Percentiles rank a stretch among this genome's conserved stretches.
Evolutionary conservation across 2,113 vertebrate species (phyloP).

Genomic region (Pluvianellus socialis): DNA sequence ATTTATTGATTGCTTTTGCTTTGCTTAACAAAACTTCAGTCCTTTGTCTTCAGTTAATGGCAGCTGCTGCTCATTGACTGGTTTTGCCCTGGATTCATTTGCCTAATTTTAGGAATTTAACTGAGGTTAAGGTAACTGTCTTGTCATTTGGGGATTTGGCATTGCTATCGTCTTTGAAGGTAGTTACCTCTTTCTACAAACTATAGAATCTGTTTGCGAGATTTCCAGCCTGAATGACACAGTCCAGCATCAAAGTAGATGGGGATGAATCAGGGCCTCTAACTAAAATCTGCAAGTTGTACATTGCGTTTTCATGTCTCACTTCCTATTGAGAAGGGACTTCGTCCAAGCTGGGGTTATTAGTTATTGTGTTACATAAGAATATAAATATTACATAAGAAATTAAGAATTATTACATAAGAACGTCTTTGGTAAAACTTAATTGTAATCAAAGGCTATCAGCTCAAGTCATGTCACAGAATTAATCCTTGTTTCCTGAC

Average conservation of each 20-base stretch:
- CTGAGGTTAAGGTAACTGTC: not conserved
- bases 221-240: not conserved
- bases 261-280: not conserved
- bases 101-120: not conserved
- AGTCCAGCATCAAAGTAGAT: not conserved
- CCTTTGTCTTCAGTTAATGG: rapidly evolving
- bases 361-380: not conserved
- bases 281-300: not conserved
- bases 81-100: not conserved
- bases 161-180: not conserved
- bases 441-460: not conserved
- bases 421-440: not conserved
- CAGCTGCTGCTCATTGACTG: rapidly evolving
- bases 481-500: not conserved
- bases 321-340: not conserved
- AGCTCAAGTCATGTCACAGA: not conserved
- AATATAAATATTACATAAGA: not conserved
- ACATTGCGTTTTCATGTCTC: not conserved
- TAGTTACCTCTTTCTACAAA: not conserved
- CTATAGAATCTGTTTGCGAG: not conserved
- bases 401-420: not conserved
- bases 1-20: not conserved
- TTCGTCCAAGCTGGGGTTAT: not conserved
- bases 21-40: not conserved
- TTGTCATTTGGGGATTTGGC: not conserved